Percentiles rank a stretch among this genome's conserved stretches.
These are phyloP conservation scores for Pyrrhosoma nymphula DNA, from an alignment of 2,888 invertebrate genomes.

Conservation along the genomic window DNA sequence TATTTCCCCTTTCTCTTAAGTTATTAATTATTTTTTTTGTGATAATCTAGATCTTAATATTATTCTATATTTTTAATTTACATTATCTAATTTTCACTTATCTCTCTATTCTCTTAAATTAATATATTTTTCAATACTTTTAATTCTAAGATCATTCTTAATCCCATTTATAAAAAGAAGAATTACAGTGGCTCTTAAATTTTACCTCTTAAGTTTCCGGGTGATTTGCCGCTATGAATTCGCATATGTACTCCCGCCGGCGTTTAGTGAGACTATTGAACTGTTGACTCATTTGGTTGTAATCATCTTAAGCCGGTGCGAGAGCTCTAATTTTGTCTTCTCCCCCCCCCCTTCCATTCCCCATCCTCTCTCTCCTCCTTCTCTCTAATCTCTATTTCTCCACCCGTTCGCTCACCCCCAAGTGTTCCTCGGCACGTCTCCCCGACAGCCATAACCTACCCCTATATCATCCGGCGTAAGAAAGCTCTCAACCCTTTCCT, in stretches of 20 bases:
- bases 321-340: not conserved
- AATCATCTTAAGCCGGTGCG: not conserved
- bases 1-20: too few species aligned
- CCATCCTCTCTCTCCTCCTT: not conserved
- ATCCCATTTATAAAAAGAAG: too few species aligned
- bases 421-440: conserved; percentile 27
- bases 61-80: too few species aligned
- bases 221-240: not conserved
- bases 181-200: too few species aligned
- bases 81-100: too few species aligned
- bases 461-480: conserved; percentile 43
- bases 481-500: conserved; percentile 40
- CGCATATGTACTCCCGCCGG: not conserved
- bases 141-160: too few species aligned
- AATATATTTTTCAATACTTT: too few species aligned
- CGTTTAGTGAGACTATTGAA: not conserved
- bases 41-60: too few species aligned
- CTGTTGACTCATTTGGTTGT: not conserved
- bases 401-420: not conserved
- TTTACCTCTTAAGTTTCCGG: too few species aligned
- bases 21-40: too few species aligned
- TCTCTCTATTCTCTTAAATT: too few species aligned
- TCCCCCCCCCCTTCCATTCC: not conserved
- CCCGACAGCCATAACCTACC: conserved; percentile 55
- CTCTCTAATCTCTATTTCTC: not conserved